These are phyloP conservation scores for Drosophila obscura DNA, from an alignment of 1,140 invertebrate genomes.

Conservation along the genomic window DNA sequence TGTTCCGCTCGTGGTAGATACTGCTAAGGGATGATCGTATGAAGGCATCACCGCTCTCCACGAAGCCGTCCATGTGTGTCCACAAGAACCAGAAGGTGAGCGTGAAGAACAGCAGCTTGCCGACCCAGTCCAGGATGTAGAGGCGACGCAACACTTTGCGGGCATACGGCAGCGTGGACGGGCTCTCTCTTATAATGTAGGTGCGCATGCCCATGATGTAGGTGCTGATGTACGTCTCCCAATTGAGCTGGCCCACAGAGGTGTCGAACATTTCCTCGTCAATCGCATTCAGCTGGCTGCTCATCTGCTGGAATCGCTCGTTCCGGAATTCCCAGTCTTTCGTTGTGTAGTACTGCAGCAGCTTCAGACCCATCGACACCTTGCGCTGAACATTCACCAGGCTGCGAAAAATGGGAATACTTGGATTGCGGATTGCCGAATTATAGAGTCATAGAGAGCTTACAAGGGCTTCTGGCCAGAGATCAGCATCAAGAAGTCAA, in stretches of 20 bases:
- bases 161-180: slow-evolving; percentile 89
- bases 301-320: slow-evolving; percentile 88
- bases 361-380: slow-evolving; percentile 86
- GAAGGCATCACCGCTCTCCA: slow-evolving; percentile 68
- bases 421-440: neutral
- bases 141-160: slow-evolving; percentile 86
- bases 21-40: slow-evolving; percentile 59
- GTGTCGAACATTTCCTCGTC: slow-evolving; percentile 87
- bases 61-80: slow-evolving; percentile 72
- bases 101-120: slow-evolving; percentile 77
- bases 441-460: slow-evolving; percentile 74
- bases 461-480: slow-evolving; percentile 91
- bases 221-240: slow-evolving; percentile 88
- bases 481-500: slow-evolving; percentile 88
- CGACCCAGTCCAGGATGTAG: slow-evolving; percentile 85
- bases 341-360: slow-evolving; percentile 94
- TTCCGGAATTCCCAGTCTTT: slow-evolving; percentile 93
- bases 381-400: slow-evolving; percentile 88
- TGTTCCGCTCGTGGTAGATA: slow-evolving; percentile 65
- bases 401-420: slow-evolving; percentile 75
- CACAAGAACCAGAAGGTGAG: slow-evolving; percentile 84
- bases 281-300: slow-evolving; percentile 85
- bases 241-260: slow-evolving; percentile 86
- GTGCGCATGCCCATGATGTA: slow-evolving; percentile 90
- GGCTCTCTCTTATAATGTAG: slow-evolving; percentile 91